phyloP scores from a whole-genome alignment of 2,113 vertebrate species.

The Pluvianellus socialis region DNA sequence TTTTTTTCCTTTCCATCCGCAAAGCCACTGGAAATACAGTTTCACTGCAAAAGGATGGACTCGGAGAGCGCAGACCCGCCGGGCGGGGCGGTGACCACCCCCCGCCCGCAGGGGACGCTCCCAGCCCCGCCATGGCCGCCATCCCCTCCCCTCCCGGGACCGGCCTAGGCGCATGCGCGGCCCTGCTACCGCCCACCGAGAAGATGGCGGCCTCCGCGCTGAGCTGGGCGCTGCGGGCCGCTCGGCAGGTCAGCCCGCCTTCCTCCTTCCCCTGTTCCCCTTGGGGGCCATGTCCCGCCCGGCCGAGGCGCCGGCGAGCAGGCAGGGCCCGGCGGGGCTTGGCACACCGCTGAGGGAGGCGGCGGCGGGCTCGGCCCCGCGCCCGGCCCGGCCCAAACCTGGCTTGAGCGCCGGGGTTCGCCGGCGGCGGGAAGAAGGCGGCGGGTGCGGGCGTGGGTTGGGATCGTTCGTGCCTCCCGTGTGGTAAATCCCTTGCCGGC shows the following conservation, averaged over 20 bases:
- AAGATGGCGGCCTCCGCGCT: conserved; percentile 65
- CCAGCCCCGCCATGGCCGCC: neutral
- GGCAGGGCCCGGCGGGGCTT: neutral
- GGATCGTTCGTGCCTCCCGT: too few relatives aligned
- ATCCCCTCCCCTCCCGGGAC: neutral
- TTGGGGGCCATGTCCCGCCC: rapidly evolving
- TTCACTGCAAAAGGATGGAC: rapidly evolving
- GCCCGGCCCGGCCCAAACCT: neutral
- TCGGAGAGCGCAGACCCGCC: neutral
- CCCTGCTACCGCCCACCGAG: rapidly evolving
- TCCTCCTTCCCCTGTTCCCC: neutral
- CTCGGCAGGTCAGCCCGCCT: conserved; percentile 57
- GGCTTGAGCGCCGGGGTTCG: too few relatives aligned
- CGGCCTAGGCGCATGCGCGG: rapidly evolving
- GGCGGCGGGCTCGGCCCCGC: neutral
- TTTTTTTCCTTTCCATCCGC: rapidly evolving
- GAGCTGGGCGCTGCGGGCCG: neutral
- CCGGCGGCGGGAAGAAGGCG: neutral
- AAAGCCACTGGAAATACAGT: neutral
- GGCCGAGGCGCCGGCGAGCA: neutral
- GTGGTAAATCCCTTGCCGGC: rapidly evolving
- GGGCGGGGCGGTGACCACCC: too few relatives aligned
- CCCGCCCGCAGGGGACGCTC: neutral
- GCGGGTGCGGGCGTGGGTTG: rapidly evolving
- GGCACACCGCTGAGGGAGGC: neutral